A percentile compares a stretch with the other conserved stretches of the same genome.
Conservation (phyloP, 2,888 invertebrate genomes). For the Sabellastarte sp. region DNA sequence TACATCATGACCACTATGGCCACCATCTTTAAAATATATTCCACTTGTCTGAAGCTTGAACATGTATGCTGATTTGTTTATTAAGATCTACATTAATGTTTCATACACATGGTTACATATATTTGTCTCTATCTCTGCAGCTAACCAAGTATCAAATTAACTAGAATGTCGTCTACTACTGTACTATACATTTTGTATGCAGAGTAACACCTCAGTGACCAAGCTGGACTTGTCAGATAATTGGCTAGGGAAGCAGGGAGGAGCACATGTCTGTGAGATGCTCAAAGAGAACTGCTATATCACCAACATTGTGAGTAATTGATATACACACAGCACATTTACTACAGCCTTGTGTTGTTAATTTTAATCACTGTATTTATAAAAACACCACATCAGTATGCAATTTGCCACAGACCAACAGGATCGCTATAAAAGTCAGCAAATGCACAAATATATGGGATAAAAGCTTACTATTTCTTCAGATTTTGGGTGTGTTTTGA, state of each 20-base stretch:
- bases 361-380: too few species aligned
- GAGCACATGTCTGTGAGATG: conserved; percentile 53
- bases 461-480: too few species aligned
- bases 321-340: background rate
- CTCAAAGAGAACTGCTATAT: conserved; percentile 59
- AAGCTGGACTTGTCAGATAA: conserved; percentile 57
- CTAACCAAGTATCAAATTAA: background rate
- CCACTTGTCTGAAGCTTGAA: background rate
- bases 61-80: background rate
- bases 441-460: too few species aligned
- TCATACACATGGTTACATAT: background rate
- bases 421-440: too few species aligned
- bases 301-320: conserved; percentile 41
- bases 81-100: background rate
- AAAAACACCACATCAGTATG: too few species aligned
- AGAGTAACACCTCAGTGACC: conserved; percentile 54
- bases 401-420: too few species aligned
- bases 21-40: background rate
- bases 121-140: background rate
- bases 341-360: too few species aligned
- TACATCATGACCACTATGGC: too few species aligned
- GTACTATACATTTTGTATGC: too few species aligned
- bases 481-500: too few species aligned
- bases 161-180: background rate
- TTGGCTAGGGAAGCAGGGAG: conserved; percentile 56